Evolutionary conservation across 2,113 vertebrate genomes (phyloP).

Genomic region (Hymenochirus boettgeri): DNA sequence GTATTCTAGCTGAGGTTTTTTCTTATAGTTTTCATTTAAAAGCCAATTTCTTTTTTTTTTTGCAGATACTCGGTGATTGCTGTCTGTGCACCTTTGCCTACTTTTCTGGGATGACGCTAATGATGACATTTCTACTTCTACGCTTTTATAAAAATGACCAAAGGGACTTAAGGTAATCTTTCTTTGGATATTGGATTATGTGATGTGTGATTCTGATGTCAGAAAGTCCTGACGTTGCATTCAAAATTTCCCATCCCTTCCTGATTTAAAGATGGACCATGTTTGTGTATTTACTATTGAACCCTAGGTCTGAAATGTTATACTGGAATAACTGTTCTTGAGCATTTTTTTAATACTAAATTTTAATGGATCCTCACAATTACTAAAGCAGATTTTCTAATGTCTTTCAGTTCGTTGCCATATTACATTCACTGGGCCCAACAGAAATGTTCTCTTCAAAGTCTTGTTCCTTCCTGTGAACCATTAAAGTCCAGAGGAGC

Average conservation of each 20-base stretch:
- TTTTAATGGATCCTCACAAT: too few species aligned
- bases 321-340: too few species aligned
- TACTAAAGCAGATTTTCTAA: background rate
- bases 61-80: constrained; percentile 74
- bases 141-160: constrained; percentile 69
- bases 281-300: too few species aligned
- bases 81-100: constrained; percentile 83
- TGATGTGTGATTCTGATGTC: too few species aligned
- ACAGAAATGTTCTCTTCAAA: constrained; percentile 62
- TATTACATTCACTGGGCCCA: constrained; percentile 74
- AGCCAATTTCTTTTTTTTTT: background rate
- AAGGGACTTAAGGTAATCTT: constrained; percentile 61
- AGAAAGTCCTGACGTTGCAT: too few species aligned
- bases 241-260: too few species aligned
- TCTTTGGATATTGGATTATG: too few species aligned
- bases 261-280: too few species aligned
- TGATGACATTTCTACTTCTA: constrained; percentile 74
- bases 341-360: too few species aligned
- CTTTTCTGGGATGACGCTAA: constrained; percentile 66
- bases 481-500: constrained; percentile 85
- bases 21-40: too few species aligned
- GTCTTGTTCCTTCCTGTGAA: constrained; percentile 61
- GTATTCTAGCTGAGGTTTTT: background rate
- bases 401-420: constrained; percentile 57
- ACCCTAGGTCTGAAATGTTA: too few species aligned